Evolutionary conservation across 2,888 invertebrate genomes (phyloP).

Genomic region (Alcis repandata): DNA sequence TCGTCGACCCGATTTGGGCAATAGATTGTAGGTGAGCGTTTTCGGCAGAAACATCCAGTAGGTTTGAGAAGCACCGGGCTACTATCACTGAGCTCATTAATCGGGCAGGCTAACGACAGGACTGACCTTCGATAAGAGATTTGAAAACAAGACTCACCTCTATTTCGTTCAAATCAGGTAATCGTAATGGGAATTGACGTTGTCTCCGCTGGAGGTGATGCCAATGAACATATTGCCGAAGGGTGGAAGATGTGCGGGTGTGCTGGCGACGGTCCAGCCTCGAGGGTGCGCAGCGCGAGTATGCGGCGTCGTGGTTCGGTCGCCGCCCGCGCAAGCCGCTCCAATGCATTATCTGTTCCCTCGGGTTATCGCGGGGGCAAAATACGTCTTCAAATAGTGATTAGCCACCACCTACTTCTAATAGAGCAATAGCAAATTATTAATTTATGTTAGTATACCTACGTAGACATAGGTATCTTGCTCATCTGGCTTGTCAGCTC

Average conservation of each 20-base stretch:
- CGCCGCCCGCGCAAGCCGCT: slow-evolving; percentile 55
- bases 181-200: slow-evolving; percentile 84
- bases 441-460: neutral
- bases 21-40: neutral
- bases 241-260: slow-evolving; percentile 40
- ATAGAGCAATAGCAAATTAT: slow-evolving; percentile 45
- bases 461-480: neutral
- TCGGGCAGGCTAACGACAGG: slow-evolving; percentile 43
- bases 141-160: slow-evolving; percentile 66
- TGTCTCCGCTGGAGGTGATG: slow-evolving; percentile 81
- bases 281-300: slow-evolving; percentile 53
- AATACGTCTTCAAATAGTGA: slow-evolving; percentile 66
- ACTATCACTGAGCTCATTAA: slow-evolving; percentile 57
- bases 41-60: slow-evolving; percentile 33
- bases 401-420: slow-evolving; percentile 42
- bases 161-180: slow-evolving; percentile 79
- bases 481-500: neutral
- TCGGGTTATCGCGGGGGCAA: slow-evolving; percentile 76
- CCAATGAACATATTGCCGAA: slow-evolving; percentile 84
- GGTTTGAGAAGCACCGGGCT: slow-evolving; percentile 36
- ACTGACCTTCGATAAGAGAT: slow-evolving; percentile 63
- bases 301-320: slow-evolving; percentile 48
- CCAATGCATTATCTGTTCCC: slow-evolving; percentile 65
- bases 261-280: slow-evolving; percentile 58
- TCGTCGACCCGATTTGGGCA: neutral